Evolutionary conservation across 1,140 invertebrate genomes (phyloP), one percentile per base, ranked within the genome.

Genomic region (Drosophila carrolli): DNA sequence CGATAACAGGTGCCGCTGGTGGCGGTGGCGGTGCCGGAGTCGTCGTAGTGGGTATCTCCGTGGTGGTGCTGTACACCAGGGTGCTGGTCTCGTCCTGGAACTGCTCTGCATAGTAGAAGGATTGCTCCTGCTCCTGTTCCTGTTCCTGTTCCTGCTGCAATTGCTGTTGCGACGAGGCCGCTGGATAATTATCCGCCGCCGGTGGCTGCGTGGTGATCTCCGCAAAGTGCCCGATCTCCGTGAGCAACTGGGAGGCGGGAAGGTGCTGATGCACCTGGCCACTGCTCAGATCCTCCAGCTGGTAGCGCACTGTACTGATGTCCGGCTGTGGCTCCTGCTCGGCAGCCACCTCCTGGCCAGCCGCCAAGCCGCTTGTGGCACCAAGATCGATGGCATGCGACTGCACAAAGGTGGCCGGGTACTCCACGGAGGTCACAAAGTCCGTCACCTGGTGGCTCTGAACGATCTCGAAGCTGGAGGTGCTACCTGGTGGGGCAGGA

Each of bases 391-490:
- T 93, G 29, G 95, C 75, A 58, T 95, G 95, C 37, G 95, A 95
- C 72, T 95, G 94, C 48, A 95, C 93, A 51, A 94, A 92, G 43
- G 93, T 94, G 13, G 94, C 93, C 8, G 95, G 95, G 92, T 95
- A 95, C 74, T 95, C 95, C 66, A 95, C 92, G 14, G 94, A 94
- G 41, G 95, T 94, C 11, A 94, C 93, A 81, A 93, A 95, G 76
- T 95, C 95, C 13, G 93, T 94, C 35, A 95, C 58, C 48, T 94
- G 94, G 56, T 95, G 92, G 89, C 95, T 95, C 70, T 94, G 93
- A 46, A 93, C 91, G 37, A 95, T 93, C 74, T 95, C 93, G 50
- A 95, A 86, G 74, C 54, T 71, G 54, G 46, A 78, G 75, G n/a
- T 78, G 55, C 35, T 73, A 16, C 79, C 63, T 47, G 51, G 61